A percentile compares a stretch with the other conserved stretches of the same genome.
Evolutionary conservation across 2,113 vertebrate genomes (phyloP).

Genomic region (Delphinapterus leucas): DNA sequence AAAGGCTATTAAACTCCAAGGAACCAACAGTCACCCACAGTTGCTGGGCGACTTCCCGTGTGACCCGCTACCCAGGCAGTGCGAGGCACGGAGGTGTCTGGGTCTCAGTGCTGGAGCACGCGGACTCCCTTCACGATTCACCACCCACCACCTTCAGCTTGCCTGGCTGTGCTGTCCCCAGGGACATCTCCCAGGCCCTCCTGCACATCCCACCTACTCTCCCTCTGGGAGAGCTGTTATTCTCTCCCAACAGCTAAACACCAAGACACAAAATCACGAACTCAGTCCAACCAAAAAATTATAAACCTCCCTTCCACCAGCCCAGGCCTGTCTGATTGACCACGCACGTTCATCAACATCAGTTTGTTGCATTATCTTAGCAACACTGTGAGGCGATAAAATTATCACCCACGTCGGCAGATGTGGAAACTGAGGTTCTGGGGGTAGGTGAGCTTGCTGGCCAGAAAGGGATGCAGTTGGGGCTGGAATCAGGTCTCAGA

Average conservation of each 20-base stretch:
- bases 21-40: neutral
- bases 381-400: no score
- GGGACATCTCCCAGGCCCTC: neutral
- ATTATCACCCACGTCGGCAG: neutral
- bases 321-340: neutral
- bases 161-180: neutral
- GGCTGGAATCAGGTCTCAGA: neutral
- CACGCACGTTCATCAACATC: fast-evolving
- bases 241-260: neutral
- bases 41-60: neutral
- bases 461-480: fast-evolving
- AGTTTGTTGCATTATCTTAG: neutral
- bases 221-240: neutral
- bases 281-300: neutral
- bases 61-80: neutral
- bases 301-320: neutral
- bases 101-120: neutral
- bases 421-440: neutral
- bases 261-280: neutral
- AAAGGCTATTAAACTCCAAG: conserved; percentile 58
- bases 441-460: fast-evolving
- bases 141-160: neutral
- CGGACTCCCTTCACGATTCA: neutral
- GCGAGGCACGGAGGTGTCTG: neutral
- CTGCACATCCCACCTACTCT: neutral